phyloP scores from a whole-genome alignment of 1,140 invertebrate species.

The Microplitis demolitor region DNA sequence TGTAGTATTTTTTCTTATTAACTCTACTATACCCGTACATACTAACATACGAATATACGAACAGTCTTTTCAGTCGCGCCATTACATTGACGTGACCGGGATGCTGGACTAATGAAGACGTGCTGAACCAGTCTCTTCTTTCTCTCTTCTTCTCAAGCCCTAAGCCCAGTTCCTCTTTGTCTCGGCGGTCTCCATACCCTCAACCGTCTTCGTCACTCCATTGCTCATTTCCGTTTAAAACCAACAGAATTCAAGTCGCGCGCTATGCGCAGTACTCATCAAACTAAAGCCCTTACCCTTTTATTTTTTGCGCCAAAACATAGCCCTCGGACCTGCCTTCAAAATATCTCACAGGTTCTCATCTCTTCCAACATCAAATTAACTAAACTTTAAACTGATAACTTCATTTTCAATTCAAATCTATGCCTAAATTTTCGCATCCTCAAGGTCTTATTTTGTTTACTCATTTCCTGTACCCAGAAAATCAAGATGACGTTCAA shows the following conservation, averaged over 20 bases:
- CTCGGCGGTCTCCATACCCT: not conserved
- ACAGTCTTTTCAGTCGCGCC: not conserved
- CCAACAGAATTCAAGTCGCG: not conserved
- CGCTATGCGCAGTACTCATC: not conserved
- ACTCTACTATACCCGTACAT: constrained; percentile 15
- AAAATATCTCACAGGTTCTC: not conserved
- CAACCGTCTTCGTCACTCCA: not conserved
- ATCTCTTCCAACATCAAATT: not conserved
- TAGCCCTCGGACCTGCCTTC: too few relatives aligned
- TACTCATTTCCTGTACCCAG: too few relatives aligned
- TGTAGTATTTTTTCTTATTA: not conserved
- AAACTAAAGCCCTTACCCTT: too few relatives aligned
- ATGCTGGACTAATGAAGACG: constrained; percentile 44
- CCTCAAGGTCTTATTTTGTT: too few relatives aligned
- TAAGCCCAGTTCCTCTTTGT: not conserved
- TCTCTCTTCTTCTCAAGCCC: not conserved
- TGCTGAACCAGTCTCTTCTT: constrained; percentile 32
- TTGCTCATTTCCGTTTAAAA: constrained; percentile 4
- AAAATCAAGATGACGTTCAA: too few relatives aligned
- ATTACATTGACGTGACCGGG: constrained; percentile 34
- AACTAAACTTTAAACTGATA: too few relatives aligned
- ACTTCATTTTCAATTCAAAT: too few relatives aligned
- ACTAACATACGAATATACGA: too few relatives aligned
- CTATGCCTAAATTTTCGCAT: too few relatives aligned
- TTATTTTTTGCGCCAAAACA: too few relatives aligned